Percentiles rank a stretch among this genome's conserved stretches.
phyloP scores from a whole-genome alignment of 2,113 vertebrate genomes.

The Daphoenositta chrysoptera region DNA sequence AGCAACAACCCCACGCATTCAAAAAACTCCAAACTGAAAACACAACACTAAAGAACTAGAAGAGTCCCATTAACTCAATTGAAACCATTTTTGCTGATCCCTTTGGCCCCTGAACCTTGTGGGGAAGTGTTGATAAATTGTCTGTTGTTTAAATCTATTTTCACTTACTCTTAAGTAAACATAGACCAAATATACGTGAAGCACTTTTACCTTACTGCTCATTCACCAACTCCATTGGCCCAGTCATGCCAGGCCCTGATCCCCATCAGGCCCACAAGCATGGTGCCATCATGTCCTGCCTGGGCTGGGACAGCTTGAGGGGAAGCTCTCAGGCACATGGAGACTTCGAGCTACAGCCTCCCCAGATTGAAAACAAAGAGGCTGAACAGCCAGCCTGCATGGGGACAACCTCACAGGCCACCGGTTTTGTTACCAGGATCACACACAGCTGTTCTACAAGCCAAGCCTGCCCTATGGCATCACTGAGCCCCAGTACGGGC shows the following conservation, averaged over 20 bases:
- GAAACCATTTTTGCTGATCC: not conserved
- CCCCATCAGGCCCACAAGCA: not conserved
- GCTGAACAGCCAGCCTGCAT: not conserved
- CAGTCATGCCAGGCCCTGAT: fast-evolving
- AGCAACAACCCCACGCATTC: not conserved
- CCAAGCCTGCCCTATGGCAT: fast-evolving
- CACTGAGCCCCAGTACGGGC: too few relatives aligned
- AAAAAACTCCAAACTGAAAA: not conserved
- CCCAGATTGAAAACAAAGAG: not conserved
- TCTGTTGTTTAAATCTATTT: not conserved
- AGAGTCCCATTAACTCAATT: not conserved
- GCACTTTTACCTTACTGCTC: not conserved
- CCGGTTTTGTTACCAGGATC: fast-evolving
- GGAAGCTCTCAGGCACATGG: fast-evolving
- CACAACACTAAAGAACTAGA: not conserved
- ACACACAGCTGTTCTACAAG: not conserved
- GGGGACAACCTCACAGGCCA: not conserved
- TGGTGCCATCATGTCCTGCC: fast-evolving
- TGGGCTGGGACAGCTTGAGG: not conserved
- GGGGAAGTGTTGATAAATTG: not conserved
- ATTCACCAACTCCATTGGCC: not conserved
- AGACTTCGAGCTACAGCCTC: not conserved
- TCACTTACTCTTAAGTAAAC: not conserved
- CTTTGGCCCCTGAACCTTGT: not conserved
- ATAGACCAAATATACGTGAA: fast-evolving